Percentiles rank a stretch among this genome's conserved stretches.
Evolutionary conservation across 2,888 invertebrate genomes (phyloP).

Genomic region (Hypercompe scribonia): DNA sequence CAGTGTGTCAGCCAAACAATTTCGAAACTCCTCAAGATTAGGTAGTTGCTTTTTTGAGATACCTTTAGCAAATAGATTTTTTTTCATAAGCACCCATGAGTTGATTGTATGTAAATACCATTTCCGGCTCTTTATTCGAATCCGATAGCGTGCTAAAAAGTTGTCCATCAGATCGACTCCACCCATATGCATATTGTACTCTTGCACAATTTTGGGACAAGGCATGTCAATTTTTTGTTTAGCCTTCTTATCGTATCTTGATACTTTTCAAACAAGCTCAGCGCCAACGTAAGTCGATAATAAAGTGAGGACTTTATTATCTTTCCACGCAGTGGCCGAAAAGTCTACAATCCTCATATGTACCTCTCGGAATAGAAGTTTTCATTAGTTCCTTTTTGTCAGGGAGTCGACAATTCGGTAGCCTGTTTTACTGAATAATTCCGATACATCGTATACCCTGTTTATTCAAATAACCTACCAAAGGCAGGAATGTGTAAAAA

Average conservation of each 20-base stretch:
- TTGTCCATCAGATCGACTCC: conserved; percentile 26
- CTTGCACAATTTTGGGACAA: conserved; percentile 13
- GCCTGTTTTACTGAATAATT: conserved; percentile 53
- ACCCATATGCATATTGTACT: conserved; percentile 20
- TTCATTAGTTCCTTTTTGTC: too few relatives aligned
- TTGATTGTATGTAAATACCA: conserved; percentile 33
- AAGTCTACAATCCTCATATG: conserved; percentile 24
- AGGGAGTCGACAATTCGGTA: conserved; percentile 27
- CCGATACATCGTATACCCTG: conserved; percentile 53
- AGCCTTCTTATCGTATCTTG: neutral
- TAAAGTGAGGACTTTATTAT: conserved; percentile 30
- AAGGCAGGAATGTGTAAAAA: too few relatives aligned
- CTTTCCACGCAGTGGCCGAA: too few relatives aligned
- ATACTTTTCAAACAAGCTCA: conserved; percentile 36
- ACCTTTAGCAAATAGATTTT: conserved; percentile 23
- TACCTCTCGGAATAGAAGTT: conserved; percentile 20
- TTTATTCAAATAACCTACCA: conserved; percentile 47
- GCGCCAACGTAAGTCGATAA: conserved; percentile 52
- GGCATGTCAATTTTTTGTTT: too few relatives aligned
- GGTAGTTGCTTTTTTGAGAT: conserved; percentile 26
- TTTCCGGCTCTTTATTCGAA: conserved; percentile 30
- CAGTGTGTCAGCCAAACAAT: conserved; percentile 30
- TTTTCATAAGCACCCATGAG: conserved; percentile 23
- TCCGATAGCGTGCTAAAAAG: conserved; percentile 16
- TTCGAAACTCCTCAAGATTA: conserved; percentile 34